Base-by-base conservation (phyloP, 2,113 vertebrate genomes). In the Todiramphus saurophagus region DNA sequence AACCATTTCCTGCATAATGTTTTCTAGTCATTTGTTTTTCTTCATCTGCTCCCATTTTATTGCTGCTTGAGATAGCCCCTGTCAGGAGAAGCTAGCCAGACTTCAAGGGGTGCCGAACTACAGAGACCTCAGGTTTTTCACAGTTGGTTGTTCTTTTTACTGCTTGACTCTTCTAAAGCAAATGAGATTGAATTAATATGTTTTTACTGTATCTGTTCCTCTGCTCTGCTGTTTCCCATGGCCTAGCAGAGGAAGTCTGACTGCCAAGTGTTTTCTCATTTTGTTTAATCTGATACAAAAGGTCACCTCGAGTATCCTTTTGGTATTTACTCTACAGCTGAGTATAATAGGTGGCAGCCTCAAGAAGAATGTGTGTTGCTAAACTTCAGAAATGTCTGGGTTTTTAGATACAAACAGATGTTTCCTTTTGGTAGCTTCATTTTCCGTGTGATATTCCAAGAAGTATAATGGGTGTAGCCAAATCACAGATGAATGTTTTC, bases 371-470 rank as follows among this genome's bases (percentile, higher is more conserved):
- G 90, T 44, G 16, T 95, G 95, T 92, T 97, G 88, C 92, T 97
- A 88, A 95, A 95, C 94, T 93, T 94, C 90, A 91, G 67, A 90
- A 96, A 97, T 94, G 87, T 97, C 96, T 92, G 83, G 69, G 59
- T 0, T 56, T 93, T 90, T 50, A 88, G 85, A 97, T 86, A 79
- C 91, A 96, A 97, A 88, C 97, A 97, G 96, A 97, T 97, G 96
- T 97, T 97, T 97, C 97, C 96, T 97, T 97, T 95, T 95, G 93
- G 96, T 96, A 93, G 96, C 86, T 90, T 96, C 69, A 82, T 94
- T 97, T 97, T 96, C 94, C 46, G 0, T 50, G 68, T 94, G 63
- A 76, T 90, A 92, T 70, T 96, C 95, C 95, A 94, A 96, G 84
- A 78, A 92, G 69, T 9, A 1, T 60, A 92, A 83, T 0, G 43